Conservation (phyloP, 1,140 invertebrate genomes). For the Dreissena polymorpha region DNA sequence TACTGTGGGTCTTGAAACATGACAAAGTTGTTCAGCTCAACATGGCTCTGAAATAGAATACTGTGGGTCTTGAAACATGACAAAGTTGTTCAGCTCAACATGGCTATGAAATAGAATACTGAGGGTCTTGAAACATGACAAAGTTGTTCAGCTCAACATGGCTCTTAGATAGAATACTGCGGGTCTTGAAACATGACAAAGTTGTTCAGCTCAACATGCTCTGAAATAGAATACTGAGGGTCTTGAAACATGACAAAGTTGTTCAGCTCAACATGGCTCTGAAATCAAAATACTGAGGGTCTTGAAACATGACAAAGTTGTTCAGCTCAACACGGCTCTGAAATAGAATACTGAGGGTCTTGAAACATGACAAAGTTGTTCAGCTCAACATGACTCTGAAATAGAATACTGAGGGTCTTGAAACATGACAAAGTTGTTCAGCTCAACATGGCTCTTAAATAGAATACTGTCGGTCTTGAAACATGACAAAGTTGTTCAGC, state of each 20-base stretch:
- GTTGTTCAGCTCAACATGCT: conserved; percentile 89
- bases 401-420: conserved; percentile 76
- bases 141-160: conserved; percentile 87
- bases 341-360: conserved; percentile 80
- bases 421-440: conserved; percentile 81
- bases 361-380: conserved; percentile 79
- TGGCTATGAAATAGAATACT: conserved; percentile 86
- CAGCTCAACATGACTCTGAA: conserved; percentile 90
- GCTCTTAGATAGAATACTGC: conserved; percentile 85
- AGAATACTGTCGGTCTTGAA: conserved; percentile 65
- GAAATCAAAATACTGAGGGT: too few relatives aligned
- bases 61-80: neutral
- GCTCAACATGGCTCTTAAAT: conserved; percentile 89
- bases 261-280: conserved; percentile 92
- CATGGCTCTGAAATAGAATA: conserved; percentile 86
- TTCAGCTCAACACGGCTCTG: conserved; percentile 92
- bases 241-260: neutral
- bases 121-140: neutral
- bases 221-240: conserved; percentile 83
- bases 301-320: neutral
- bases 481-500: conserved; percentile 82
- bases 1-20: neutral
- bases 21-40: conserved; percentile 85
- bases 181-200: neutral
- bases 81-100: conserved; percentile 86